Evolutionary conservation across 2,113 vertebrate genomes (phyloP).

Genomic region (Hippocampus comes): DNA sequence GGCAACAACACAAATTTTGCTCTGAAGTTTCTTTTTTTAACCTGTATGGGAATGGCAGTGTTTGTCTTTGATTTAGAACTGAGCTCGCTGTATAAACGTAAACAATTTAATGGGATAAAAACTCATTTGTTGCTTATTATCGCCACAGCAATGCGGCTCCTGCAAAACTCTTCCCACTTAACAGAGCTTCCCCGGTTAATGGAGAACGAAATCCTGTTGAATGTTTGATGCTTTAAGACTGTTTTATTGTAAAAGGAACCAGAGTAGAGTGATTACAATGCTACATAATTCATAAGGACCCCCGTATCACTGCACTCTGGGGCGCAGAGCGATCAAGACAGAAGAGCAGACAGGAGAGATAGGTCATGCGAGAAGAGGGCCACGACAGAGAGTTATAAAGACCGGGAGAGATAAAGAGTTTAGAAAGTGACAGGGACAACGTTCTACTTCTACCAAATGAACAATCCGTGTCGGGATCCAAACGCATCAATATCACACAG

Average conservation of each 20-base stretch:
- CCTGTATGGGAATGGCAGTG: too few relatives aligned
- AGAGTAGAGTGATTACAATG: conserved; percentile 35
- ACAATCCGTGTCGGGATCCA: conserved; percentile 38
- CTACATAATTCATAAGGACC: conserved; percentile 37
- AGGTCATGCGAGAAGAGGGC: conserved; percentile 10
- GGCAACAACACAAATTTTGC: not conserved
- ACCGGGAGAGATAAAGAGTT: conserved; percentile 10
- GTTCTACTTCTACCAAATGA: conserved; percentile 34
- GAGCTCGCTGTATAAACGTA: too few relatives aligned
- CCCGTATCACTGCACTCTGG: conserved; percentile 36
- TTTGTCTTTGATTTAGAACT: too few relatives aligned
- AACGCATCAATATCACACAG: conserved; percentile 34
- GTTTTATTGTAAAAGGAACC: conserved; percentile 64
- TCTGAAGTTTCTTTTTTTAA: not conserved
- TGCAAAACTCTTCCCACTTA: not conserved
- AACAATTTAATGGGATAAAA: too few relatives aligned
- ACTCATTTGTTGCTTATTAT: not conserved
- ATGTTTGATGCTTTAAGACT: conserved; percentile 65
- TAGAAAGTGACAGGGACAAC: conserved; percentile 19
- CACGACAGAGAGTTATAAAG: conserved; percentile 12
- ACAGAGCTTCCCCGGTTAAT: conserved; percentile 42
- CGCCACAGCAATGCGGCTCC: not conserved
- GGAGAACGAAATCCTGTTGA: conserved; percentile 50
- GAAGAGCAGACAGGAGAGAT: conserved; percentile 11
- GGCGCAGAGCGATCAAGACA: conserved; percentile 2